Evolutionary conservation across 2,113 vertebrate species (phyloP), one percentile per base, ranked within the genome.

Genomic region (Progne subis): DNA sequence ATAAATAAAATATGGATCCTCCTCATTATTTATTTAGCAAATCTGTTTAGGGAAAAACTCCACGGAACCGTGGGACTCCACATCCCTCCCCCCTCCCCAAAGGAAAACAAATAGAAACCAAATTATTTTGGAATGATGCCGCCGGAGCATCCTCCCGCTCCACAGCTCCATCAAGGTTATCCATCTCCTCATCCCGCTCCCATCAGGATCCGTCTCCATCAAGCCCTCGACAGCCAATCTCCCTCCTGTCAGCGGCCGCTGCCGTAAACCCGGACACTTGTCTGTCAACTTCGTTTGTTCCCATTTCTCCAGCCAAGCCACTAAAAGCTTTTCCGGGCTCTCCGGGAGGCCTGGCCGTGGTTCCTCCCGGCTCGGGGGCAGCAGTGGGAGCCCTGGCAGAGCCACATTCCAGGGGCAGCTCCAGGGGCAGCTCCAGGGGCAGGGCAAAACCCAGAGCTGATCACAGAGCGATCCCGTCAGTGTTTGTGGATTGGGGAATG

Each of bases 211-310:
- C 32, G 75, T 78, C 90, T 93, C 93, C 43, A 90, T 83, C 90
- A 50, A 79, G 80, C 43, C 82, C 31, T 79, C 56, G 53, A 83
- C 95, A 95, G 61, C 93, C 90, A 92, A 94, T 94, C 91, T 95
- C 88, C 50, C 94, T 84, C 65, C 94, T 63, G 90, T 91, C 95
- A 92, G 53, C 4, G 57, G 70, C 63, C 81, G 82, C 86, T 86
- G 76, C 92, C 96, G 34, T 53, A 79, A 94, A 92, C 70, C 90
- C 65, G 63, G 85, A 82, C 67, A 5, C 94, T 87, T 87, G 90
- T 95, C 88, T 29, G 32, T 95, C 95, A 92, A 13, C 32, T 95
- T 84, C 92, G 84, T 95, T 95, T 93, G 53, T 92, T 97, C 92
- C 93, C 88, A 95, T 96, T 82, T 55, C 82, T 92, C 61, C 72